Evolutionary conservation across 2,113 vertebrate genomes (phyloP).

Genomic region (Ciconia boyciana): DNA sequence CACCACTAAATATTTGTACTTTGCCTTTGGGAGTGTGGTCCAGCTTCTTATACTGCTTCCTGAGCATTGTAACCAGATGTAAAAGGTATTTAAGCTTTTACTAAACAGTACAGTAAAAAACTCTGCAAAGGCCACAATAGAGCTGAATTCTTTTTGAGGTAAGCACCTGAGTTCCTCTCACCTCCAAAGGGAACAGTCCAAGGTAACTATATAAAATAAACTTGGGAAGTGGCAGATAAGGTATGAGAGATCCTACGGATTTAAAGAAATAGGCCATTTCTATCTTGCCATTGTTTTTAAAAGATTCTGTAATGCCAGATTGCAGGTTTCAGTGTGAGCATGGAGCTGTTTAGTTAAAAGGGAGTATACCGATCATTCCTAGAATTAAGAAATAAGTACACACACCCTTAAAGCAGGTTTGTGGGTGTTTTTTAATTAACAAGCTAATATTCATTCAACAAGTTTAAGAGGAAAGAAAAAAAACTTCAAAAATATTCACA

Average conservation of each 20-base stretch:
- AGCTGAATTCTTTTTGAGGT: not conserved
- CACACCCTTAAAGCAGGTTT: not conserved
- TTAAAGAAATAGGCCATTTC: not conserved
- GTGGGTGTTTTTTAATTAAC: not conserved
- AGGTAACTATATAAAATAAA: not conserved
- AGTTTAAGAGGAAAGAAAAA: not conserved
- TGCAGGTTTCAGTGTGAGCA: not conserved
- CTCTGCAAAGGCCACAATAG: not conserved
- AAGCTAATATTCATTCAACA: not conserved
- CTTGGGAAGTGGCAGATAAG: not conserved
- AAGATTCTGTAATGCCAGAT: not conserved
- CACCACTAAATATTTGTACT: not conserved
- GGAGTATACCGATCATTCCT: not conserved
- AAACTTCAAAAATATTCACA: not conserved
- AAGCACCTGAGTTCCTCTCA: not conserved
- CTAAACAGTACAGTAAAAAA: not conserved
- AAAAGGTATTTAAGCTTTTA: not conserved
- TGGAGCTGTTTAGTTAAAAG: not conserved
- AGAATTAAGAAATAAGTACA: not conserved
- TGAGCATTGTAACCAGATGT: not conserved
- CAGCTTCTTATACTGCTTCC: not conserved
- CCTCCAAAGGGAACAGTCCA: not conserved
- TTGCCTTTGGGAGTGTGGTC: slow-evolving; percentile 3
- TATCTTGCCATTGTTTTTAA: not conserved
- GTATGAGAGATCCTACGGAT: not conserved